These are phyloP conservation scores for Reinhardtius hippoglossoides DNA, from an alignment of 2,113 vertebrate species.

Conservation along the genomic window DNA sequence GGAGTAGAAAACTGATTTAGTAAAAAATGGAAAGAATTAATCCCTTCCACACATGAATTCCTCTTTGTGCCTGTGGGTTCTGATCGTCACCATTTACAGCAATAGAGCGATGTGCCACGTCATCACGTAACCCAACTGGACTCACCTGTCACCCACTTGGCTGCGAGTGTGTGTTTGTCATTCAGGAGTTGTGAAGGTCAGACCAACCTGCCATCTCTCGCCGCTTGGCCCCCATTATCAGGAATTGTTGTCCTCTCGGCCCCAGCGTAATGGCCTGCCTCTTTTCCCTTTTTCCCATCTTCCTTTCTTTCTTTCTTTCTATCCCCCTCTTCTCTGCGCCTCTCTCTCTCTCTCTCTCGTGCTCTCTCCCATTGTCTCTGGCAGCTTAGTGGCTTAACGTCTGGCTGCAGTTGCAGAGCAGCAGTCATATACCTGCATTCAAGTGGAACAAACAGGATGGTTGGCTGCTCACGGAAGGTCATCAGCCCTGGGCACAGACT, in stretches of 20 bases:
- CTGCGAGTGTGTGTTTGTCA: constrained; percentile 48
- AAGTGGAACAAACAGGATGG: constrained; percentile 84
- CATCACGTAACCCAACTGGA: constrained; percentile 16
- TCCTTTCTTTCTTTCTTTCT: neutral
- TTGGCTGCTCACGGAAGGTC: constrained; percentile 83
- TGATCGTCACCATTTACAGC: constrained; percentile 1
- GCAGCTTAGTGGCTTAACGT: constrained; percentile 66
- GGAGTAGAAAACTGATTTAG: neutral
- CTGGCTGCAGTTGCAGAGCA: constrained; percentile 72
- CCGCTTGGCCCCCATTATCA: constrained; percentile 56
- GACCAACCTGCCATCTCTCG: constrained; percentile 52
- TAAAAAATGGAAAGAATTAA: constrained; percentile 16
- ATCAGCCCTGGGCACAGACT: constrained; percentile 69
- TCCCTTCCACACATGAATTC: constrained; percentile 1
- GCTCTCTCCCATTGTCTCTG: constrained; percentile 45
- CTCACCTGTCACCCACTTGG: constrained; percentile 49
- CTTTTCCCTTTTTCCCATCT: constrained; percentile 31
- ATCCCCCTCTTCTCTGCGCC: neutral
- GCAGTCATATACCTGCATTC: constrained; percentile 80
- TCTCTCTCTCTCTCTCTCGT: neutral
- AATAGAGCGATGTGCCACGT: neutral
- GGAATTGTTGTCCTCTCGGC: constrained; percentile 66
- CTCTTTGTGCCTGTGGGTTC: neutral
- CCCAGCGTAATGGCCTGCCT: constrained; percentile 59
- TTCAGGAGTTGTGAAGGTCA: constrained; percentile 70